Evolutionary conservation across 2,113 vertebrate species (phyloP).

Genomic region (Indicator indicator): DNA sequence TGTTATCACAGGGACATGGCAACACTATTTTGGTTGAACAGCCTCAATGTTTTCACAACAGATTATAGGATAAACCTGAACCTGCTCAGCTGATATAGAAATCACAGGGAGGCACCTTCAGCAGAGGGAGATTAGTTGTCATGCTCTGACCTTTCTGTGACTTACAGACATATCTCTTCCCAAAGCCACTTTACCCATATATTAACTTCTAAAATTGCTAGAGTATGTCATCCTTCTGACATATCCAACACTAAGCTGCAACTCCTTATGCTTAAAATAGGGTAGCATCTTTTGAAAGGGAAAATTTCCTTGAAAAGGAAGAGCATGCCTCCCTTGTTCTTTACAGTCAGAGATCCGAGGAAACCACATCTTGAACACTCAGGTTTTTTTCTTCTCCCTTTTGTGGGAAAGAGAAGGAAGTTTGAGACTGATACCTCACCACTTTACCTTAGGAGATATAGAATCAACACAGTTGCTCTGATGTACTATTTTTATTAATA

Average conservation of each 20-base stretch:
- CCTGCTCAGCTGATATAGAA: conserved; percentile 4
- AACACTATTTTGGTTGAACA: not conserved
- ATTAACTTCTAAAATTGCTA: conserved; percentile 18
- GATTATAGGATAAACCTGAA: not conserved
- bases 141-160: conserved; percentile 28
- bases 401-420: not conserved
- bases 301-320: not conserved
- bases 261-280: not conserved
- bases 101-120: not conserved
- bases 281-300: not conserved
- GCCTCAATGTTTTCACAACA: conserved; percentile 7
- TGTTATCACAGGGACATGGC: not conserved
- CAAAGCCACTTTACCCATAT: not conserved
- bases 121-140: not conserved
- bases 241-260: not conserved
- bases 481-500: not conserved
- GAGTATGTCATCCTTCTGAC: not conserved
- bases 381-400: not conserved
- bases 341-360: not conserved
- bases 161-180: not conserved
- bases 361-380: not conserved
- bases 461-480: not conserved
- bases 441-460: not conserved
- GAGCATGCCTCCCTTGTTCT: not conserved
- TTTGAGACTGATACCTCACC: not conserved